phyloP scores from a whole-genome alignment of 2,888 invertebrate genomes.

The Scaptomyza flava region DNA sequence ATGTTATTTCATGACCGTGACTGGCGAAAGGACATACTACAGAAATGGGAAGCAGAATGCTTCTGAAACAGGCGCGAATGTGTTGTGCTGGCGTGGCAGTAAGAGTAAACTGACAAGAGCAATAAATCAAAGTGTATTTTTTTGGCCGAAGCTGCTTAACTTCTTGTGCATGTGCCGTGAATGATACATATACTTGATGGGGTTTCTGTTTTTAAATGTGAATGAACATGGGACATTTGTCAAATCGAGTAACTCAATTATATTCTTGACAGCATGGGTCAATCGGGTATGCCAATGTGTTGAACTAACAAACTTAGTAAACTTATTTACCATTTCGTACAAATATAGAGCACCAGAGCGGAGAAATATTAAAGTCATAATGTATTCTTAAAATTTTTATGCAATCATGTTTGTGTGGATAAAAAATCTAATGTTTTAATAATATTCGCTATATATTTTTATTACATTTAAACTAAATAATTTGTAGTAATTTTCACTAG shows the following conservation, averaged over 20 bases:
- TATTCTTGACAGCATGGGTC: slow-evolving; percentile 30
- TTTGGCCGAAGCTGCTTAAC: slow-evolving; percentile 38
- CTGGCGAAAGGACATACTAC: slow-evolving; percentile 34
- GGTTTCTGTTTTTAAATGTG: background rate
- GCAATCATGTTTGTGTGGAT: no score
- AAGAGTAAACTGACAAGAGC: slow-evolving; percentile 66
- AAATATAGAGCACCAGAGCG: no score
- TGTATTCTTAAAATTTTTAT: no score
- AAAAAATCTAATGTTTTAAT: no score
- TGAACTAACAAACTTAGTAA: slow-evolving; percentile 2
- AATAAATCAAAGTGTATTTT: slow-evolving; percentile 68
- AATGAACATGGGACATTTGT: slow-evolving; percentile 20
- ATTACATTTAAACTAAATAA: no score
- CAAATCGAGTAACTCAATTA: slow-evolving; percentile 46
- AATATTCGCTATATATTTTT: background rate
- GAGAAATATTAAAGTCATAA: no score
- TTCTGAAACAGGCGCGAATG: slow-evolving; percentile 38
- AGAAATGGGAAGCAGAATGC: slow-evolving; percentile 1
- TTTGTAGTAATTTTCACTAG: background rate
- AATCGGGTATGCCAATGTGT: slow-evolving; percentile 23
- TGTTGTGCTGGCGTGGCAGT: slow-evolving; percentile 42
- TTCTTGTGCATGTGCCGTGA: slow-evolving; percentile 23
- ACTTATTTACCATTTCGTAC: slow-evolving; percentile 12
- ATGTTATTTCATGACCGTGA: slow-evolving; percentile 59
- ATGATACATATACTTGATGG: slow-evolving; percentile 31